Conservation (phyloP, 2,113 vertebrate species). For the Cisticola juncidis region DNA sequence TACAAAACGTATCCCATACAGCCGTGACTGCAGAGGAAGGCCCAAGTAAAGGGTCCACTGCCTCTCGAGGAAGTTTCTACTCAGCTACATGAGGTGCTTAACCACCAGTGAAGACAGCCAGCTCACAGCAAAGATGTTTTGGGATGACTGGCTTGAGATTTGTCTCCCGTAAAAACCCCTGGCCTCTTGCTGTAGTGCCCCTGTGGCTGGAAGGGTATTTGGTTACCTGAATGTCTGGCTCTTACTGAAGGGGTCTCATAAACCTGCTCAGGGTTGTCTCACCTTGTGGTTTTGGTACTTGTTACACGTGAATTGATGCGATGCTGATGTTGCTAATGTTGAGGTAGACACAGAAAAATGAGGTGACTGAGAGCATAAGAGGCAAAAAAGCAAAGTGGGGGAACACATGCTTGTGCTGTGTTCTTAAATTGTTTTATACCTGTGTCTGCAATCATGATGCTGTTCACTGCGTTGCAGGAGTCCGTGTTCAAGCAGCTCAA, state of each 20-base stretch:
- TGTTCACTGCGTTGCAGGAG: rapidly evolving
- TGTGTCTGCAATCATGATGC: background rate
- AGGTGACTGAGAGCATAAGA: background rate
- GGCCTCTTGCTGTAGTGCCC: background rate
- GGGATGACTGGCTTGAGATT: background rate
- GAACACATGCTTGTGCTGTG: background rate
- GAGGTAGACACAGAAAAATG: background rate
- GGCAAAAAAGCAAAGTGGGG: background rate
- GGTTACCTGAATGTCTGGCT: background rate
- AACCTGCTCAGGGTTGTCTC: background rate
- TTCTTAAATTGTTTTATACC: background rate
- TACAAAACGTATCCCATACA: rapidly evolving
- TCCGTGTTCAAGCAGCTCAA: background rate
- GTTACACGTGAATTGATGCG: background rate
- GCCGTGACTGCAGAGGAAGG: background rate
- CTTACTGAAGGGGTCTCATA: rapidly evolving
- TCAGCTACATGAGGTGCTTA: background rate
- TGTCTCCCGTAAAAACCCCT: rapidly evolving
- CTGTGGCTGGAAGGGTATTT: background rate
- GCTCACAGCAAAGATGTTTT: background rate
- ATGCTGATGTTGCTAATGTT: background rate
- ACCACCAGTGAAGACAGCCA: background rate
- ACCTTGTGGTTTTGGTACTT: background rate
- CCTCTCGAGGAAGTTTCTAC: background rate
- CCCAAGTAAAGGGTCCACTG: background rate